phyloP scores from a whole-genome alignment of 2,888 invertebrate species.

The Alloplasta piceator region DNA sequence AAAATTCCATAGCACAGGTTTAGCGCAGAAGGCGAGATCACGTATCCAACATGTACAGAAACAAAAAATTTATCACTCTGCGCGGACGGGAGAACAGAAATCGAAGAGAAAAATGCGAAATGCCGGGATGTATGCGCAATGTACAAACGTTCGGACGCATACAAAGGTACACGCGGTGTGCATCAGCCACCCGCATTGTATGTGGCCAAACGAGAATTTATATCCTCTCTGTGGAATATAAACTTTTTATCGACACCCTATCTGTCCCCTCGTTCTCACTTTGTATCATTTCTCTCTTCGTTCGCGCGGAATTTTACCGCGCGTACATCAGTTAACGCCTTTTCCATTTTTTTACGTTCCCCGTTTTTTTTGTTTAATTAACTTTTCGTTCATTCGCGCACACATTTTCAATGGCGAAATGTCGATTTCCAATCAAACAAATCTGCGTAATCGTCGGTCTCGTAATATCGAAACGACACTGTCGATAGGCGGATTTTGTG shows the following conservation, averaged over 20 bases:
- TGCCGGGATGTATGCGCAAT: not conserved
- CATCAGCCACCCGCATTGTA: constrained; percentile 51
- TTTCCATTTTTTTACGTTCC: not conserved
- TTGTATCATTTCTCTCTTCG: constrained; percentile 22
- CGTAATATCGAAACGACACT: too few relatives aligned
- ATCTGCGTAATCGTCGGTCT: not conserved
- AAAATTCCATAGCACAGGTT: constrained; percentile 19
- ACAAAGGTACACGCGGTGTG: constrained; percentile 32
- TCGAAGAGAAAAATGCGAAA: constrained; percentile 42
- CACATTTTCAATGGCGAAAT: not conserved
- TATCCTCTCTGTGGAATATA: constrained; percentile 57
- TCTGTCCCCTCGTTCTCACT: constrained; percentile 38
- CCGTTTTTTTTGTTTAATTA: not conserved
- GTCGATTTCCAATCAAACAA: not conserved
- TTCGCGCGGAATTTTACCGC: constrained; percentile 1
- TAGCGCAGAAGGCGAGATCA: constrained; percentile 20
- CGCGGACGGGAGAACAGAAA: constrained; percentile 21
- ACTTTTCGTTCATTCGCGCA: not conserved
- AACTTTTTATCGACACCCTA: constrained; percentile 56
- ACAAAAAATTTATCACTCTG: constrained; percentile 54
- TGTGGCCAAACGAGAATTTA: constrained; percentile 57
- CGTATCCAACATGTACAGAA: constrained; percentile 41
- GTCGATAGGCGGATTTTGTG: too few relatives aligned
- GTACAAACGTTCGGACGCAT: not conserved
- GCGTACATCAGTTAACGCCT: not conserved